phyloP scores from a whole-genome alignment of 2,113 vertebrate species.

The Desmodus rotundus region DNA sequence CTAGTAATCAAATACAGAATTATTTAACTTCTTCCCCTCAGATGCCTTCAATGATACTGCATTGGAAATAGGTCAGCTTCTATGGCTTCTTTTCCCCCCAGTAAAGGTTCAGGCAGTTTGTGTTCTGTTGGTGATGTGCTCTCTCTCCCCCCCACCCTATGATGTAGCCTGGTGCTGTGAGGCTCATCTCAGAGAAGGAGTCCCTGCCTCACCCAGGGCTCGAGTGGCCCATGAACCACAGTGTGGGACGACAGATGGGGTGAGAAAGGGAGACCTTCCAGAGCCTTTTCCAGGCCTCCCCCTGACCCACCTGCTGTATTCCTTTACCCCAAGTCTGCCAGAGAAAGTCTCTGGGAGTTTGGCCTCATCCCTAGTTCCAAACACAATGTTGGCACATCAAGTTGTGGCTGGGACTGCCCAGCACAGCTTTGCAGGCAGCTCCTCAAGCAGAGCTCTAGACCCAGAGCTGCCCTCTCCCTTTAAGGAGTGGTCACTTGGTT shows the following conservation, averaged over 20 bases:
- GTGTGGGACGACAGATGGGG: neutral
- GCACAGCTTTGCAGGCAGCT: neutral
- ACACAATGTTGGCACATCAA: neutral
- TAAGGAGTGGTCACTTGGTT: constrained; percentile 55
- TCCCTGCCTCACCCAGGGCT: neutral
- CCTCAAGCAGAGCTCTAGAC: neutral
- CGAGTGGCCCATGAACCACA: neutral
- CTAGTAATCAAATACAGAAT: neutral
- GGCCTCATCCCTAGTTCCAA: neutral
- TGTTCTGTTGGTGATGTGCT: neutral
- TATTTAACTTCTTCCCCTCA: neutral
- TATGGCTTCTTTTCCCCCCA: neutral
- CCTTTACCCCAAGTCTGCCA: neutral
- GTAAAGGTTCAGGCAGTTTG: neutral
- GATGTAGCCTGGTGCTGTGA: neutral
- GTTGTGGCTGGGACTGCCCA: neutral
- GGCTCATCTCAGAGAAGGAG: neutral
- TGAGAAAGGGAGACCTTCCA: neutral
- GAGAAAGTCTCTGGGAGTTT: neutral
- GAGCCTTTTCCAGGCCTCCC: neutral
- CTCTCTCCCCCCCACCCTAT: neutral
- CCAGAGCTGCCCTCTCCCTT: neutral
- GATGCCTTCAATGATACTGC: neutral
- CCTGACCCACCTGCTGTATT: neutral
- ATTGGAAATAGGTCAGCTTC: neutral